Percentiles rank a stretch among this genome's conserved stretches.
phyloP scores from a whole-genome alignment of 2,113 vertebrate species.

The Ifrita kowaldi region DNA sequence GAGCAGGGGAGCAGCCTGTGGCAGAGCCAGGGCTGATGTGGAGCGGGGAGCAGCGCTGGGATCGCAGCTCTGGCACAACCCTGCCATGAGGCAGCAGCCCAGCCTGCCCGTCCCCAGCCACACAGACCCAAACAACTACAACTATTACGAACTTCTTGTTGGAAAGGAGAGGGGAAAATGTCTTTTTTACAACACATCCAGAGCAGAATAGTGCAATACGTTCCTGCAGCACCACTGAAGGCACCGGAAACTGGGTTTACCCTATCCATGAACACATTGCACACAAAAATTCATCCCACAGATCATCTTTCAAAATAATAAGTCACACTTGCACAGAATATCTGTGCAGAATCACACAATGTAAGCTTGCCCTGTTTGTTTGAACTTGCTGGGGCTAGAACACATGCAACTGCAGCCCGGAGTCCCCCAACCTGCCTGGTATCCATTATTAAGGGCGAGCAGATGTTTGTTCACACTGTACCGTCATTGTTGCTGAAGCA shows the following conservation, averaged over 20 bases:
- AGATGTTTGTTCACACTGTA: conserved; percentile 51
- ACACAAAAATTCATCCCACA: not conserved
- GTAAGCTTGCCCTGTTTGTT: not conserved
- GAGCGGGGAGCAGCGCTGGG: not conserved
- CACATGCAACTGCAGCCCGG: fast-evolving
- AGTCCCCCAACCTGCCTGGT: not conserved
- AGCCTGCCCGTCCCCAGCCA: not conserved
- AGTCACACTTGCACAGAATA: fast-evolving
- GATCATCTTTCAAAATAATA: fast-evolving
- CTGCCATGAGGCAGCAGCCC: not conserved
- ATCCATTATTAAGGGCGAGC: not conserved
- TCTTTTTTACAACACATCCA: not conserved
- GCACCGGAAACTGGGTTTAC: not conserved
- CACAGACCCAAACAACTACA: not conserved
- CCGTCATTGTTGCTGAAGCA: not conserved
- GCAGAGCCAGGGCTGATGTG: not conserved
- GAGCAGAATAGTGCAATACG: fast-evolving
- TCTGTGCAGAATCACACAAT: not conserved
- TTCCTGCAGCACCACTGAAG: not conserved
- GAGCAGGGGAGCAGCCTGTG: not conserved
- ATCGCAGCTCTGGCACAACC: not conserved
- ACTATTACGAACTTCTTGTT: not conserved
- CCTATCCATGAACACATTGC: not conserved
- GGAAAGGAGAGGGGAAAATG: not conserved
- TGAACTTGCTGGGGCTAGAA: not conserved